These are phyloP conservation scores for Myopa testacea DNA, from an alignment of 2,888 invertebrate species.

Conservation along the genomic window DNA sequence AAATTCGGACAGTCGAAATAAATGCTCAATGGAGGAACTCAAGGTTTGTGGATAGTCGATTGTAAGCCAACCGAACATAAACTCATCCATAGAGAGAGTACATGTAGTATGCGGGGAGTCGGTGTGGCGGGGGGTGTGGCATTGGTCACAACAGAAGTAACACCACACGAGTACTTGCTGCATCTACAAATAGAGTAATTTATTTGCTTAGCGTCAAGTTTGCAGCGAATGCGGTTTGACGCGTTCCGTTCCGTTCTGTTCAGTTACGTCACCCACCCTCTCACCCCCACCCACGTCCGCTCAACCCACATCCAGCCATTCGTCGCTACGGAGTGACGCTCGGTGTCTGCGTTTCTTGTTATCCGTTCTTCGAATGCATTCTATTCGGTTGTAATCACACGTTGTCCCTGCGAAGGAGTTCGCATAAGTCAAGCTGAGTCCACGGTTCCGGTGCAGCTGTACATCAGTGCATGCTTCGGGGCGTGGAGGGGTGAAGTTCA, in stretches of 20 bases:
- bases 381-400: slow-evolving; percentile 33
- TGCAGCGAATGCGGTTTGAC: slow-evolving; percentile 51
- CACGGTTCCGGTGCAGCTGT: slow-evolving; percentile 30
- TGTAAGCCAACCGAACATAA: slow-evolving; percentile 21
- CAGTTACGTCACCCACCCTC: not conserved
- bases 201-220: slow-evolving; percentile 54
- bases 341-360: slow-evolving; percentile 25
- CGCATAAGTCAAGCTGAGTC: slow-evolving; percentile 35
- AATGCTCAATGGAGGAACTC: slow-evolving; percentile 32
- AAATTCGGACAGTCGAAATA: slow-evolving; percentile 21
- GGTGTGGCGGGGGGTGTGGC: too few relatives aligned
- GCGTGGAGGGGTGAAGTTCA: not conserved
- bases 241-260: slow-evolving; percentile 37
- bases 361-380: slow-evolving; percentile 41
- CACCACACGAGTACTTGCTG: slow-evolving; percentile 28
- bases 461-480: not conserved
- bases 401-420: slow-evolving; percentile 32
- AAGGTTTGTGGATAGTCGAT: not conserved
- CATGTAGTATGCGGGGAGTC: not conserved
- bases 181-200: slow-evolving; percentile 54
- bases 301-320: slow-evolving; percentile 22
- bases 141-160: not conserved
- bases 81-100: not conserved
- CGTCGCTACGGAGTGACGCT: not conserved
- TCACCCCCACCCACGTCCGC: not conserved